Evolutionary conservation across 1,140 invertebrate genomes (phyloP).

Genomic region (Propsilocerus akamusi): DNA sequence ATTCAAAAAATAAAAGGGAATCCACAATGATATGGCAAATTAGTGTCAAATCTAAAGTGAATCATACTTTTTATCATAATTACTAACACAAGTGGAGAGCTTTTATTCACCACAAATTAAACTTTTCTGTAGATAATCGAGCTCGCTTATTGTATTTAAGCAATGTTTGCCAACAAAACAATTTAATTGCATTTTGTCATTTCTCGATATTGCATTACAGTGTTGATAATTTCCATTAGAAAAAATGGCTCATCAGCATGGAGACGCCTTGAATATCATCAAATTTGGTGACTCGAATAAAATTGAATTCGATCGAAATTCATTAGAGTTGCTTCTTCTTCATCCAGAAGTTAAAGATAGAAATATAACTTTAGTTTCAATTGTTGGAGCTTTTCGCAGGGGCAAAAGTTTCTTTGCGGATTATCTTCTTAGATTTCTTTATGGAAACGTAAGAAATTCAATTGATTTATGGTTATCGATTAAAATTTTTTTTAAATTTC

Average conservation of each 20-base stretch:
- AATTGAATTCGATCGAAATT: background rate
- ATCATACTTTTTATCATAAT: too few relatives aligned
- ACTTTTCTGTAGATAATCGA: too few relatives aligned
- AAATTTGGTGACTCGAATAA: background rate
- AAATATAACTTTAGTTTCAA: conserved; percentile 31
- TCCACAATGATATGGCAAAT: too few relatives aligned
- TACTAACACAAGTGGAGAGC: too few relatives aligned
- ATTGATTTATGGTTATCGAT: background rate
- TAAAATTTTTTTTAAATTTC: background rate
- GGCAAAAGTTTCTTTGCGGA: conserved; percentile 32
- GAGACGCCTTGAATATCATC: background rate
- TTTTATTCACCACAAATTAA: too few relatives aligned
- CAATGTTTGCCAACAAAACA: too few relatives aligned
- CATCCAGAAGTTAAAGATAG: background rate
- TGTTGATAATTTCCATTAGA: too few relatives aligned
- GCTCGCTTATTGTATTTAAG: too few relatives aligned
- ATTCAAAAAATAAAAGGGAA: too few relatives aligned
- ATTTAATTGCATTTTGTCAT: too few relatives aligned
- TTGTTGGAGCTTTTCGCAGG: conserved; percentile 87
- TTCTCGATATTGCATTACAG: too few relatives aligned
- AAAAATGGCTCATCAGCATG: background rate
- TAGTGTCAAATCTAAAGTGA: too few relatives aligned
- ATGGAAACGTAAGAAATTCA: conserved; percentile 11
- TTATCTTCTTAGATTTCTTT: conserved; percentile 73
- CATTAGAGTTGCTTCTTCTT: background rate